Conservation (phyloP, 2,113 vertebrate species). For the Periophthalmus modestus region DNA sequence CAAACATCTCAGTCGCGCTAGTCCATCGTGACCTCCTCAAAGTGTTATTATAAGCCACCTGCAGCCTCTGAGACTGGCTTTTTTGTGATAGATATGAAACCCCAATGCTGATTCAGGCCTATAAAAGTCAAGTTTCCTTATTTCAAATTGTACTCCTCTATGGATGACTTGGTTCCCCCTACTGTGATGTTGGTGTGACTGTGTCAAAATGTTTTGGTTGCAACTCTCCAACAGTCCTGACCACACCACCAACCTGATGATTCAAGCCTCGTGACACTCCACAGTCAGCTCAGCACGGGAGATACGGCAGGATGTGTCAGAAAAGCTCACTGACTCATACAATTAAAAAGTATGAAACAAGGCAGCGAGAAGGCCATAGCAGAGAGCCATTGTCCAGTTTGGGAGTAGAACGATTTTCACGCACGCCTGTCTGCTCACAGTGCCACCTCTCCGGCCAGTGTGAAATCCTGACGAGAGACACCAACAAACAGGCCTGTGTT, state of each 20-base stretch:
- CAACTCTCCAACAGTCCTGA: slow-evolving; percentile 7
- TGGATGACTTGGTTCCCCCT: not conserved
- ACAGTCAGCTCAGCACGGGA: slow-evolving; percentile 18
- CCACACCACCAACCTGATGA: slow-evolving; percentile 22
- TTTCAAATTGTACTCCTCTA: too few species aligned
- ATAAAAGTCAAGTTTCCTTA: too few species aligned
- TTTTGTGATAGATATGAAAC: too few species aligned
- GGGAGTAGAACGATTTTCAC: slow-evolving; percentile 40
- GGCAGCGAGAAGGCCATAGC: slow-evolving; percentile 1
- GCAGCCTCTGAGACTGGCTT: too few species aligned
- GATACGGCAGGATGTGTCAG: slow-evolving; percentile 1
- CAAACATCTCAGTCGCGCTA: too few species aligned
- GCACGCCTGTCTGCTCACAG: slow-evolving; percentile 37
- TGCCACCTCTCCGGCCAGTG: slow-evolving; percentile 60
- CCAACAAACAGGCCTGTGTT: slow-evolving; percentile 59
- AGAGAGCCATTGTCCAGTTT: slow-evolving; percentile 15
- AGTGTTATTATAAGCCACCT: too few species aligned
- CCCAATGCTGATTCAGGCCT: too few species aligned
- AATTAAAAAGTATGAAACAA: not conserved
- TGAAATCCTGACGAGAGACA: slow-evolving; percentile 57
- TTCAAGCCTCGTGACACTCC: slow-evolving; percentile 14
- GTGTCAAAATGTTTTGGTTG: not conserved
- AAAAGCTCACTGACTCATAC: slow-evolving; percentile 10
- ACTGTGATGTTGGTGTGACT: not conserved
- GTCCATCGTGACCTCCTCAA: too few species aligned